phyloP scores from a whole-genome alignment of 1,140 invertebrate genomes.

The Eufriesea mexicana region DNA sequence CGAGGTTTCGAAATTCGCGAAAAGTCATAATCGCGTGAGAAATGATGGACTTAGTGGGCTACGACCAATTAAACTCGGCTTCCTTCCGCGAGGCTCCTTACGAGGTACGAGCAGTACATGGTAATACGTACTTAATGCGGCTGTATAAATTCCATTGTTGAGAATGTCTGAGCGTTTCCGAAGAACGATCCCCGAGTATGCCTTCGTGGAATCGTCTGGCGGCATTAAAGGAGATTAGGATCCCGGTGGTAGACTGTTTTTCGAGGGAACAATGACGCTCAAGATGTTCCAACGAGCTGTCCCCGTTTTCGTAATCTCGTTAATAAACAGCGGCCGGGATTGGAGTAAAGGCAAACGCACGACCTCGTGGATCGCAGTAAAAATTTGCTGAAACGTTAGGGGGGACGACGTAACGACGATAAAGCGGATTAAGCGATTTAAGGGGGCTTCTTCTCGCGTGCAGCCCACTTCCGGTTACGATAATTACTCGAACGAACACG shows the following conservation, averaged over 20 bases:
- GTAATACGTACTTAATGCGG: too few species aligned
- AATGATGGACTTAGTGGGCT: too few species aligned
- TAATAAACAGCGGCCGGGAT: constrained; percentile 23
- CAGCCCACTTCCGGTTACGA: not conserved
- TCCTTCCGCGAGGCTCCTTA: too few species aligned
- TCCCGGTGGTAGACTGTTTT: not conserved
- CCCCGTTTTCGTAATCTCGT: not conserved
- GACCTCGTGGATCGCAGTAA: constrained; percentile 37
- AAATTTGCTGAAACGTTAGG: constrained; percentile 53
- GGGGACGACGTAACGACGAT: constrained; percentile 34
- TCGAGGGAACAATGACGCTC: constrained; percentile 8
- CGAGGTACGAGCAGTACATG: not conserved
- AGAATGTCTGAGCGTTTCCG: not conserved
- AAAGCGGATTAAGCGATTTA: constrained; percentile 52
- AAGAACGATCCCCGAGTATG: not conserved
- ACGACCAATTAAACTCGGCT: too few species aligned
- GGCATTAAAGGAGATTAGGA: constrained; percentile 6
- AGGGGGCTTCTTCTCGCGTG: not conserved
- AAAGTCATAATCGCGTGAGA: too few species aligned
- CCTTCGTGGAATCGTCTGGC: not conserved
- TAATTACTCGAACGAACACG: constrained; percentile 1
- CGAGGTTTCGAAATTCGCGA: too few species aligned
- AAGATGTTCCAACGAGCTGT: not conserved
- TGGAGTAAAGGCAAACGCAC: not conserved
- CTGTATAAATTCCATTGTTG: not conserved